Evolutionary conservation across 2,888 invertebrate species (phyloP).

Genomic region (Arctia plantaginis): DNA sequence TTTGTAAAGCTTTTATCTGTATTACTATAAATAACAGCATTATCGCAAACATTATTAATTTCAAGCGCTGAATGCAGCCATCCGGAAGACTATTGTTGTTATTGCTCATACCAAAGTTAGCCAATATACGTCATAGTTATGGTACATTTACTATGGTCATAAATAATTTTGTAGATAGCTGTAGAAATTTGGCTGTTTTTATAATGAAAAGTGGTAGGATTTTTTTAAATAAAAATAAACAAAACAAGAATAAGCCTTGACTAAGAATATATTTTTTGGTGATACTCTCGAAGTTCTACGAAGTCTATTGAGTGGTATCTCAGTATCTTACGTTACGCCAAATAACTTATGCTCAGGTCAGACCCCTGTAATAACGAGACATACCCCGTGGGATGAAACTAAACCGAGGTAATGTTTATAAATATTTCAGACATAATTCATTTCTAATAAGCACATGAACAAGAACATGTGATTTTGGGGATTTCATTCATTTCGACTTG

Average conservation of each 20-base stretch:
- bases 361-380: neutral
- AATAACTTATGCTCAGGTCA: neutral
- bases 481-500: neutral
- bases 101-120: constrained; percentile 33
- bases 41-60: constrained; percentile 47
- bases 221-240: neutral
- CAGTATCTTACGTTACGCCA: neutral
- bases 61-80: constrained; percentile 32
- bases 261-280: neutral
- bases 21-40: constrained; percentile 47
- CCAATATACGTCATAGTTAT: constrained; percentile 18
- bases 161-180: constrained; percentile 7
- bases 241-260: neutral
- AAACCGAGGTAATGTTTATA: neutral
- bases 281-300: neutral
- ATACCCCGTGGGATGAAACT: neutral
- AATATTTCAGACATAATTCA: neutral
- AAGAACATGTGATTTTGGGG: neutral
- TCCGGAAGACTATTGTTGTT: constrained; percentile 47
- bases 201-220: neutral
- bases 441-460: neutral
- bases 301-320: neutral
- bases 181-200: neutral
- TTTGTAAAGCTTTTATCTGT: constrained; percentile 49
- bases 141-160: neutral